Base-by-base conservation (phyloP, 2,797 vertebrate species). In the Esox masquinongy region DNA sequence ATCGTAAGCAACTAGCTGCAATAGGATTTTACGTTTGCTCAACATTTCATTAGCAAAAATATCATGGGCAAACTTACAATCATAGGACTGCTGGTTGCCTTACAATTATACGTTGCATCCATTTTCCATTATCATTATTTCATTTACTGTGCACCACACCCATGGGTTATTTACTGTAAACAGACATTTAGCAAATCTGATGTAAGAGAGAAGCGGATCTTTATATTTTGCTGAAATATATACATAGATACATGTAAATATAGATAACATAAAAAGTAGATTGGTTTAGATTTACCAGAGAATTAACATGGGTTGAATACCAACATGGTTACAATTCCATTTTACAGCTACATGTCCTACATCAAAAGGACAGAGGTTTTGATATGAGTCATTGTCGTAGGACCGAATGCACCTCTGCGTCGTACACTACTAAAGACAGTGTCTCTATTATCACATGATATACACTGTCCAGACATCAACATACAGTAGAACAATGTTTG, bases 291-390 rank as follows among this genome's bases (percentile, higher is more conserved):
- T n/a, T 17, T 8, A n/a, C 39, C 34, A 3, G 19, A n/a, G 19
- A 19, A n/a, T 68, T 7, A 68, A 68, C 1, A 43, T 0, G 9
- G 16, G 64, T 70, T 71, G 36, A 70, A 43, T n/a, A 22, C 19
- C 39, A 76, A 59, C 22, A 12, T 61, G 56, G 22, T 3, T 61
- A 22, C 56, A 17, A 49, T 64, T 50, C 8, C 24, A 19, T 66
- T 70, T 73, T 73, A 63, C 1, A 74, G 26, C 59, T 61, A 51
- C 19, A 76, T 72, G 75, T 76, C 71, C 67, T 17, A 24, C 56
- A 73, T 51, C 0, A 15, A 69, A 64, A 29, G 24, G 61, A 64
- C 22, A 31, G 26, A 34, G 14, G 14, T 16, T 59, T 17, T 66
- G 14, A 15, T 16, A 31, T 17, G 15, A 31, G 26, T 5, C 29